Base-by-base conservation (phyloP, 2,888 invertebrate genomes). In the Eutolmus rufibarbis region DNA sequence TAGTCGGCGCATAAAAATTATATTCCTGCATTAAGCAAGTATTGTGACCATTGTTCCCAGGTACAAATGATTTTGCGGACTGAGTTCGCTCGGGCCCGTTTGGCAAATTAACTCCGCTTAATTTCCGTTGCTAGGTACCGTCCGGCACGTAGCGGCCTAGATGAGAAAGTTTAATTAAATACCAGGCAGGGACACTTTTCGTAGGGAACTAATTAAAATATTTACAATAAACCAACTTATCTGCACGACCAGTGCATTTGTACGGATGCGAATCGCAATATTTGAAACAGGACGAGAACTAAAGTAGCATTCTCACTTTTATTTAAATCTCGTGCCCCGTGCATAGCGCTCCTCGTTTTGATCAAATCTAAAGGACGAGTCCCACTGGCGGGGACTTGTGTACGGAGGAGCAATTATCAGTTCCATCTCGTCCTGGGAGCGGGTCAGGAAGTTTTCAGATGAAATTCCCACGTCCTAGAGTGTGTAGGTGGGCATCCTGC, bases 361-460 rank as follows among this genome's bases (percentile, higher is more conserved):
- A 66, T 66, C 66, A 19, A 66, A 66, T 66, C 23, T 66, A 66
- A 66, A 28, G 66, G 23, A 28, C 28, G 9, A 4, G 66, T 66
- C 28, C 66, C 28, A 51, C n/a, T 66, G 28, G n/a, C 19, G 56
- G 56, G n/a, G 56, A 12, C 23, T 12, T 12, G 28, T 66, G 23
- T 66, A 28, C 66, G 28, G 66, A 66, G 23, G 23, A 40, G 46
- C 78, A 78, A 78, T 78, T 78, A 78, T 78, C 78, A 78, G 78
- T 78, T 78, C 43, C 43, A 78, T 78, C 78, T 78, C 40, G 78
- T 78, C 78, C 78, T 78, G 19, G 19, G 14, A 78, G 14, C 43
- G 40, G 78, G 78, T 43, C 46, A 78, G 78, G 23, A 43, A 78
- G 78, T 78, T 78, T 78, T 43, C 78, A 78, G 43, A 78, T 78